phyloP scores from a whole-genome alignment of 2,888 invertebrate species.

The Fabriciana adippe region DNA sequence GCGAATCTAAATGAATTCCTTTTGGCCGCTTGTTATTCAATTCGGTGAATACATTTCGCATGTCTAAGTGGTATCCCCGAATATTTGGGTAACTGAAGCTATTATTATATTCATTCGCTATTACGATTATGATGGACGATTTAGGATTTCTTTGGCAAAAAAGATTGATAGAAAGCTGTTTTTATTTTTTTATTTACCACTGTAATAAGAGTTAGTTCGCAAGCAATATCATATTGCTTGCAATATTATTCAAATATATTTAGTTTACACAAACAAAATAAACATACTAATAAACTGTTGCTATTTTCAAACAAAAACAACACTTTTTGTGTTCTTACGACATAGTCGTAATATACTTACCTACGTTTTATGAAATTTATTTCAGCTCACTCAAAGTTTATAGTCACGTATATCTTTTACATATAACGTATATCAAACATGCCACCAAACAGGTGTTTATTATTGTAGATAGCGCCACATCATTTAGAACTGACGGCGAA shows the following conservation, averaged over 20 bases:
- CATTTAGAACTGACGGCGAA: conserved; percentile 40
- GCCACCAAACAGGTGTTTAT: conserved; percentile 21
- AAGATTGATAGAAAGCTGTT: neutral
- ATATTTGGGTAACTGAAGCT: conserved; percentile 27
- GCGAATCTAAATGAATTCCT: conserved; percentile 47
- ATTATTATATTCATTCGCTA: conserved; percentile 25
- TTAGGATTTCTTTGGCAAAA: conserved; percentile 1
- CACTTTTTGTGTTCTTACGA: neutral
- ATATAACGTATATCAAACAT: neutral
- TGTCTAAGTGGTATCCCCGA: conserved; percentile 33
- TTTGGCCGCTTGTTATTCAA: conserved; percentile 49
- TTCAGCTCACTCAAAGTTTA: no score
- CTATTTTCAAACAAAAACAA: no score
- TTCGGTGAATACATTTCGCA: conserved; percentile 45
- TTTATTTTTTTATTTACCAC: neutral
- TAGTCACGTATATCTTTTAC: no score
- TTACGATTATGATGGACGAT: conserved; percentile 17
- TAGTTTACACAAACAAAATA: no score
- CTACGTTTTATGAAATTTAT: no score
- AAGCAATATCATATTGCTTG: no score
- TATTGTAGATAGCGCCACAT: conserved; percentile 29
- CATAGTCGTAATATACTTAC: neutral
- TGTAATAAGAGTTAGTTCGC: no score
- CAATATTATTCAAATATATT: no score
- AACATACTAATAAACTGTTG: no score